These are phyloP conservation scores for Nineta flava DNA, from an alignment of 2,888 invertebrate genomes.

Conservation along the genomic window DNA sequence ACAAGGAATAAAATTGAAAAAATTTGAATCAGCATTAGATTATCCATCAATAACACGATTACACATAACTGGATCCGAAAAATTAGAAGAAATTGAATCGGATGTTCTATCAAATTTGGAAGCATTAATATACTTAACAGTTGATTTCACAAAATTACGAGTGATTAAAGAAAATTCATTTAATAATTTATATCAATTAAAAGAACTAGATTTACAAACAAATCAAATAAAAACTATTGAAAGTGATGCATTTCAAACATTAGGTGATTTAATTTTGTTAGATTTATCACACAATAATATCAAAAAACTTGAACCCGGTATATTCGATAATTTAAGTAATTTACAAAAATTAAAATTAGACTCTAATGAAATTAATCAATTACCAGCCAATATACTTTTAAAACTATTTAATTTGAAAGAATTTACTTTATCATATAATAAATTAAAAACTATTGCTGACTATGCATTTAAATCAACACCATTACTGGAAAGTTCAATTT, in stretches of 20 bases:
- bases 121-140: not conserved
- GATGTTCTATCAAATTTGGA: not conserved
- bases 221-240: conserved; percentile 10
- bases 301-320: conserved; percentile 10
- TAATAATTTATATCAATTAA: not conserved
- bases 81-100: not conserved
- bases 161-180: not conserved
- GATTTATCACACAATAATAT: conserved; percentile 14
- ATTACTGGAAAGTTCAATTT: not conserved
- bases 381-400: not conserved
- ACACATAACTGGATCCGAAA: not conserved
- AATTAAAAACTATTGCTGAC: not conserved
- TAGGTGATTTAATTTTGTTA: conserved; percentile 12
- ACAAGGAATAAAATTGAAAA: not conserved
- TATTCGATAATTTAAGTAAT: conserved; percentile 13
- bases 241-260: conserved; percentile 9
- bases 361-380: conserved; percentile 9
- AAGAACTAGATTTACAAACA: not conserved
- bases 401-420: not conserved
- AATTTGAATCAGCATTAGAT: not conserved
- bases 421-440: not conserved
- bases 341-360: conserved; percentile 13
- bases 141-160: not conserved
- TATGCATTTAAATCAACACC: not conserved
- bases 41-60: not conserved